These are phyloP conservation scores for Netelia melanura DNA, from an alignment of 2,888 invertebrate genomes.

Conservation along the genomic window DNA sequence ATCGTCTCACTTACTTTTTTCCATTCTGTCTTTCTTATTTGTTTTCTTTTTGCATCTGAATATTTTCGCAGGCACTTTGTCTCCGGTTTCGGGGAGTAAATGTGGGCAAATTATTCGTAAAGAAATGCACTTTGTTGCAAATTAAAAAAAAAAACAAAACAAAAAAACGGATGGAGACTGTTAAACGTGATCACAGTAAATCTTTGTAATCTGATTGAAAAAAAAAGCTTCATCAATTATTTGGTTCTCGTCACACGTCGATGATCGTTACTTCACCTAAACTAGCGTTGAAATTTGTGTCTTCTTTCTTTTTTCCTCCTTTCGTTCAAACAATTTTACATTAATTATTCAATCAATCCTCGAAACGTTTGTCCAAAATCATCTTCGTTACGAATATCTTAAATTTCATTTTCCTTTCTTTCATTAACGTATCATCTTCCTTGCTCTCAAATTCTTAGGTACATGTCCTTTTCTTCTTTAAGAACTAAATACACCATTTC, in stretches of 20 bases:
- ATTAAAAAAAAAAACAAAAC: neutral
- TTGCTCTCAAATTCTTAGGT: constrained; percentile 39
- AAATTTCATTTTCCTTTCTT: constrained; percentile 37
- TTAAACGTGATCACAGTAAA: constrained; percentile 62
- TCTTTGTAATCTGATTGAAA: constrained; percentile 53
- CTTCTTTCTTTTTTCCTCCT: constrained; percentile 3
- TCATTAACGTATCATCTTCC: constrained; percentile 4
- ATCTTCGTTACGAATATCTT: constrained; percentile 43
- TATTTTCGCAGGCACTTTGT: constrained; percentile 82
- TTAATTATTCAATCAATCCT: neutral
- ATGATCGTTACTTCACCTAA: constrained; percentile 39
- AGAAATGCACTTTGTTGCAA: constrained; percentile 37
- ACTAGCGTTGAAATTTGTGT: constrained; percentile 21
- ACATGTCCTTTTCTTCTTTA: constrained; percentile 40
- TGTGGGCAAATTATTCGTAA: constrained; percentile 55
- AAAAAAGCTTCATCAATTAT: constrained; percentile 33
- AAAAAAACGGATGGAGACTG: constrained; percentile 23
- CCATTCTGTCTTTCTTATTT: constrained; percentile 69
- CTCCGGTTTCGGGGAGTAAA: constrained; percentile 74
- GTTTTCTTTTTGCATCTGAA: constrained; percentile 75
- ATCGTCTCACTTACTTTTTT: constrained; percentile 62
- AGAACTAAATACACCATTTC: constrained; percentile 45
- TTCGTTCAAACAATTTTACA: constrained; percentile 12
- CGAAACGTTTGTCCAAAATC: constrained; percentile 14
- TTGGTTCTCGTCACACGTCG: constrained; percentile 43